Conservation (phyloP, 2,797 vertebrate genomes). For the Acrossocheilus wenchowensis region DNA sequence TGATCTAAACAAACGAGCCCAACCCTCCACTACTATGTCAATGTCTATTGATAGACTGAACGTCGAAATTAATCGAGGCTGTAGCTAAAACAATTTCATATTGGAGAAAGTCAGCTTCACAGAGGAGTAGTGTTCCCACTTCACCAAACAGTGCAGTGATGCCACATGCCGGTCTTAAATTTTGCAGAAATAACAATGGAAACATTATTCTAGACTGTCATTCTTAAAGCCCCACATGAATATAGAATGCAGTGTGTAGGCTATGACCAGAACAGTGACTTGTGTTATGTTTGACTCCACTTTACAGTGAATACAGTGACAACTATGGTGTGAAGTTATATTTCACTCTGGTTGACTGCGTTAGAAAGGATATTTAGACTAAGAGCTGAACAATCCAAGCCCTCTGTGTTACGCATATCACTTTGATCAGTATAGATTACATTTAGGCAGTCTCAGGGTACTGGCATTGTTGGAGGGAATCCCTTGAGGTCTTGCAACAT, state of each 20-base stretch:
- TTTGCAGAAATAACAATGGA: slow-evolving; percentile 39
- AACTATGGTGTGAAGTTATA: not conserved
- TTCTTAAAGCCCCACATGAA: slow-evolving; percentile 22
- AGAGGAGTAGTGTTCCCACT: slow-evolving; percentile 26
- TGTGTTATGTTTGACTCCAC: slow-evolving; percentile 27
- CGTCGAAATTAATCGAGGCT: slow-evolving; percentile 23
- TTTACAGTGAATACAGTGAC: slow-evolving; percentile 3
- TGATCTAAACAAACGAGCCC: slow-evolving; percentile 46
- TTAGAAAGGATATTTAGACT: not conserved
- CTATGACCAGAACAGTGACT: not conserved
- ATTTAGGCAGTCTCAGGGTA: not conserved
- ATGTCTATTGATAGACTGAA: slow-evolving; percentile 24
- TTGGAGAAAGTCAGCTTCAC: not conserved
- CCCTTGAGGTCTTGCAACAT: slow-evolving; percentile 7
- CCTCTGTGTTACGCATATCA: not conserved
- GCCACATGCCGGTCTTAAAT: slow-evolving; percentile 6
- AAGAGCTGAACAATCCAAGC: slow-evolving; percentile 5
- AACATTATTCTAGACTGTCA: slow-evolving; percentile 39
- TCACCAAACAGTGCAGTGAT: not conserved
- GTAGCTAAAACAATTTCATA: not conserved
- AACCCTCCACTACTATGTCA: slow-evolving; percentile 47
- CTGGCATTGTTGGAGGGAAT: slow-evolving; percentile 33
- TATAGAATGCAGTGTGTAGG: slow-evolving; percentile 52
- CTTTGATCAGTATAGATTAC: slow-evolving; percentile 26
- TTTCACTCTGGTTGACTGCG: not conserved